A percentile compares a stretch with the other conserved stretches of the same genome.
phyloP scores from a whole-genome alignment of 2,113 vertebrate species.

The Psammodynastes pulverulentus region DNA sequence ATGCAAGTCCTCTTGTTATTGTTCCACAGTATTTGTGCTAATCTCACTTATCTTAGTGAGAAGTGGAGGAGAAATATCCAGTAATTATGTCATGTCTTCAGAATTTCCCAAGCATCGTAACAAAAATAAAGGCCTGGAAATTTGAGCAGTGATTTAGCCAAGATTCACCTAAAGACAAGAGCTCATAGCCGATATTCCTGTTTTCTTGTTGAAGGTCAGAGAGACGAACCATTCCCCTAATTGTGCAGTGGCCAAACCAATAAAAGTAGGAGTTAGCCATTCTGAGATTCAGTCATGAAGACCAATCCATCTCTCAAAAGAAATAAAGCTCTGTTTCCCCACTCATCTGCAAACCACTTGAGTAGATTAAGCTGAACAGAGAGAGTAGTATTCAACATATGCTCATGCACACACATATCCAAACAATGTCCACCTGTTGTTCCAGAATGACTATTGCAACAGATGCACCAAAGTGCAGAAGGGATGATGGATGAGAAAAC shows the following conservation, averaged over 20 bases:
- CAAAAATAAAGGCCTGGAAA: neutral
- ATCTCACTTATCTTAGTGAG: neutral
- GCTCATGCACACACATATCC: neutral
- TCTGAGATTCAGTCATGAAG: neutral
- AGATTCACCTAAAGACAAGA: neutral
- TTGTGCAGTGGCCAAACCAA: neutral
- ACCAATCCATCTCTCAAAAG: neutral
- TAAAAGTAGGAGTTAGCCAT: neutral
- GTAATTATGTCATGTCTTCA: neutral
- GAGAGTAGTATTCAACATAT: neutral
- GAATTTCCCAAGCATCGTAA: neutral
- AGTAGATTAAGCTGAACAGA: neutral
- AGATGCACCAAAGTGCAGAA: neutral
- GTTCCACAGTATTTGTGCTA: neutral
- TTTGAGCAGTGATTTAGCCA: neutral
- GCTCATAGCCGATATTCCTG: neutral
- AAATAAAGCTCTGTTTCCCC: neutral
- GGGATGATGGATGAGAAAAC: rapidly evolving
- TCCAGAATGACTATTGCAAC: neutral
- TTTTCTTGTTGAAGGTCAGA: neutral
- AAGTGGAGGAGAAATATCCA: neutral
- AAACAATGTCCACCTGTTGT: neutral
- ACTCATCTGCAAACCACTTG: neutral
- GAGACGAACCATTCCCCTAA: neutral
- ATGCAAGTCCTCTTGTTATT: neutral